A percentile compares a stretch with the other conserved stretches of the same genome.
Evolutionary conservation across 1,140 invertebrate species (phyloP).

Genomic region (Plectus sambesii): DNA sequence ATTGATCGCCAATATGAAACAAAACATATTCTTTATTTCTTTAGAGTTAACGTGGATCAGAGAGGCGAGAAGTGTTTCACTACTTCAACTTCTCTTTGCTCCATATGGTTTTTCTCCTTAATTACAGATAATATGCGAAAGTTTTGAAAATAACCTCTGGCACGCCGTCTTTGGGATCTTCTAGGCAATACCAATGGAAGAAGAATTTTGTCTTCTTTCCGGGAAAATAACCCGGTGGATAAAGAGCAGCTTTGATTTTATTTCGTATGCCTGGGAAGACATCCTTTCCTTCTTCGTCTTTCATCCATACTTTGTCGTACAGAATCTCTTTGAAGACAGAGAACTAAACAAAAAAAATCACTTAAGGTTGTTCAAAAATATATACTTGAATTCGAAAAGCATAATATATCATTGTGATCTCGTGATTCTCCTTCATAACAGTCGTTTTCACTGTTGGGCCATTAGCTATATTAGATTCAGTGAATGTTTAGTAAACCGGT

Average conservation of each 20-base stretch:
- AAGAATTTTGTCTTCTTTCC: constrained; percentile 30
- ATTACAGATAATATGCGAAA: constrained; percentile 12
- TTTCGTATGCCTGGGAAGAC: constrained; percentile 29
- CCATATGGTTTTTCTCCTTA: too few relatives aligned
- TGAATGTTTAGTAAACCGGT: too few relatives aligned
- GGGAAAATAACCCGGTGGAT: constrained; percentile 41
- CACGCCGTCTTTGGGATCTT: constrained; percentile 30
- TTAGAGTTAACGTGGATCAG: too few relatives aligned
- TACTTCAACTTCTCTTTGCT: too few relatives aligned
- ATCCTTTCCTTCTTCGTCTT: constrained; percentile 36
- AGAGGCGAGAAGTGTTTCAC: too few relatives aligned
- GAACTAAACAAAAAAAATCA: constrained; percentile 32
- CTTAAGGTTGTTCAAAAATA: not conserved
- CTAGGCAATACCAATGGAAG: constrained; percentile 39
- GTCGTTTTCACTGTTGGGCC: too few relatives aligned
- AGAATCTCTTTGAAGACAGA: constrained; percentile 35
- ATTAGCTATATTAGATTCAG: too few relatives aligned
- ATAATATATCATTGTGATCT: not conserved
- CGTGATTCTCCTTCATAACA: too few relatives aligned
- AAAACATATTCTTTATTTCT: too few relatives aligned
- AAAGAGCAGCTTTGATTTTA: constrained; percentile 38
- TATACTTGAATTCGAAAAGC: not conserved
- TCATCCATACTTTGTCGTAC: constrained; percentile 32
- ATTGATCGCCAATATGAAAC: too few relatives aligned
- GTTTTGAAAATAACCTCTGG: constrained; percentile 35